These are phyloP conservation scores for Hystrix cristata DNA, from an alignment of 2,113 vertebrate species.

Conservation along the genomic window DNA sequence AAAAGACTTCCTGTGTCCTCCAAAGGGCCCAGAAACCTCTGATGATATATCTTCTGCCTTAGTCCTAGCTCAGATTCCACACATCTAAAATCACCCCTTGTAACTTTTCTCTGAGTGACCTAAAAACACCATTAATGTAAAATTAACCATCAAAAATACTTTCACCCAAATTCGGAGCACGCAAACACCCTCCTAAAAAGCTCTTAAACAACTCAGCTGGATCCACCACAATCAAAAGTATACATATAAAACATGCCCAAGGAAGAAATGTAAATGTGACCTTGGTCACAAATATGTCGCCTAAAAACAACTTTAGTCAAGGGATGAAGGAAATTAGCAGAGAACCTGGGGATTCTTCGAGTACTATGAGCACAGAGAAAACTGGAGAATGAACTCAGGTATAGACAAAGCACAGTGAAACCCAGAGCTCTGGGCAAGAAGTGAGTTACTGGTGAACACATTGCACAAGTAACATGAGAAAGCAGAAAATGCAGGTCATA, in stretches of 20 bases:
- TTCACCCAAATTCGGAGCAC: slow-evolving; percentile 10
- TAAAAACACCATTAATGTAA: slow-evolving; percentile 63
- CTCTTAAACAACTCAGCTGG: neutral
- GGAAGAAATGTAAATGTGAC: slow-evolving; percentile 83
- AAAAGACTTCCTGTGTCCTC: slow-evolving; percentile 54
- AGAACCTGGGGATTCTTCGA: slow-evolving; percentile 47
- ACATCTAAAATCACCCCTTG: slow-evolving; percentile 62
- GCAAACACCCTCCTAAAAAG: slow-evolving; percentile 48
- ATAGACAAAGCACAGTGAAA: slow-evolving; percentile 76
- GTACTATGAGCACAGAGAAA: slow-evolving; percentile 30
- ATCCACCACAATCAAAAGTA: slow-evolving; percentile 54
- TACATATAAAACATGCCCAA: slow-evolving; percentile 29
- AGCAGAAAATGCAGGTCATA: slow-evolving; percentile 91
- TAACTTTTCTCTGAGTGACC: slow-evolving; percentile 58
- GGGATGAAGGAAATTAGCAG: slow-evolving; percentile 8
- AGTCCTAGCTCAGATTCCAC: slow-evolving; percentile 59
- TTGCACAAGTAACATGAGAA: slow-evolving; percentile 89
- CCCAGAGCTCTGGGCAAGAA: slow-evolving; percentile 68
- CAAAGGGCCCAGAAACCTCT: slow-evolving; percentile 63
- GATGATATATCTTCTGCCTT: slow-evolving; percentile 41
- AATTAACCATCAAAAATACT: slow-evolving; percentile 53
- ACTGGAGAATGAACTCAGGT: slow-evolving; percentile 64
- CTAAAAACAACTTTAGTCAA: slow-evolving; percentile 57
- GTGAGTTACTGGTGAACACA: slow-evolving; percentile 80
- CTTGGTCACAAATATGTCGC: slow-evolving; percentile 80